These are phyloP conservation scores for Sapajus apella DNA, from an alignment of 2,113 vertebrate genomes.

Conservation along the genomic window DNA sequence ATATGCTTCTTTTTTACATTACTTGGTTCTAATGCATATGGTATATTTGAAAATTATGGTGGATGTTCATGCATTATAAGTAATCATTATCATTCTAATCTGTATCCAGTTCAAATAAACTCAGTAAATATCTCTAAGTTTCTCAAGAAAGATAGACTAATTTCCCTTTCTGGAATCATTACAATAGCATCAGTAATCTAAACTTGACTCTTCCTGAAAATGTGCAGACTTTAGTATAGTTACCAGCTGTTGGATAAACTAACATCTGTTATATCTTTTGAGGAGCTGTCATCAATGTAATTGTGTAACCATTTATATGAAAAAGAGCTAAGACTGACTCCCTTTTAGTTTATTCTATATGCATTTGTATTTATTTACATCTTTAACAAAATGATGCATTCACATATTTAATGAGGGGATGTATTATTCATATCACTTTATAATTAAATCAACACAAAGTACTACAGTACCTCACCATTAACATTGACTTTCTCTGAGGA, in stretches of 20 bases:
- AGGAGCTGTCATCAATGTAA: not conserved
- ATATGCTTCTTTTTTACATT: not conserved
- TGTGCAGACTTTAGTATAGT: not conserved
- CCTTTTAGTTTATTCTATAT: not conserved
- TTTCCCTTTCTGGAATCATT: not conserved
- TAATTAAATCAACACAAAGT: not conserved
- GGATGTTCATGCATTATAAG: not conserved
- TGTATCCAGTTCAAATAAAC: not conserved
- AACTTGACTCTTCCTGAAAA: not conserved
- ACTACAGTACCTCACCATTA: not conserved
- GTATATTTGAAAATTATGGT: not conserved
- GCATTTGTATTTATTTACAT: not conserved
- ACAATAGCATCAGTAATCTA: not conserved
- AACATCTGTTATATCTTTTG: not conserved
- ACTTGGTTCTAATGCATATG: not conserved
- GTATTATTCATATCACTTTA: not conserved
- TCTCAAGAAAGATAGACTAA: not conserved
- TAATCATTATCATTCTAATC: not conserved
- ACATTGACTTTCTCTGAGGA: not conserved
- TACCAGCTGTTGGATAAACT: not conserved
- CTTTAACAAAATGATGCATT: not conserved
- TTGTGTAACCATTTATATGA: not conserved
- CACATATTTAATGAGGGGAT: not conserved
- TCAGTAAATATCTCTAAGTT: not conserved
- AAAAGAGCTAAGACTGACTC: not conserved